phyloP scores from a whole-genome alignment of 2,888 invertebrate genomes.

The Aricia artaxerxes region DNA sequence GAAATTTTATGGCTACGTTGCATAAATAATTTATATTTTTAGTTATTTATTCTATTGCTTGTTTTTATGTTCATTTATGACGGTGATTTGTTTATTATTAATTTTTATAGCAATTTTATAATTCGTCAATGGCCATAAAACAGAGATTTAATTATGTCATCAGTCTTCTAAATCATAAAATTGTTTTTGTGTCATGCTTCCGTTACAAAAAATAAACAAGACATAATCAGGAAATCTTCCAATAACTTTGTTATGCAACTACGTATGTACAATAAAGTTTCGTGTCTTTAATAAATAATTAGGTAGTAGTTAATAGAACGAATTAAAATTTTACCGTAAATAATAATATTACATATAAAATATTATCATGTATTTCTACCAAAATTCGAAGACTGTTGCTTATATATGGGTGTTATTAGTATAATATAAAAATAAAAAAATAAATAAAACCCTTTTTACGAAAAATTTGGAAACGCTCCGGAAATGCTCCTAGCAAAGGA shows the following conservation, averaged over 20 bases:
- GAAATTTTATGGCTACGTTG: neutral
- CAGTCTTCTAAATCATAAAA: neutral
- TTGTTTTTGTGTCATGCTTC: neutral
- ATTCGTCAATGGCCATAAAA: constrained; percentile 7
- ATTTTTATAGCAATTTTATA: neutral
- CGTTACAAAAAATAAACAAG: constrained; percentile 5
- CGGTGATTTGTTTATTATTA: constrained; percentile 1
- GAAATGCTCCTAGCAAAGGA: too few relatives aligned
- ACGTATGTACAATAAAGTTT: neutral
- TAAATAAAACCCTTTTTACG: too few relatives aligned
- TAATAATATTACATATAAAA: too few relatives aligned
- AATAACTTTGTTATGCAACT: neutral
- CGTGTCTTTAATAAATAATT: too few relatives aligned
- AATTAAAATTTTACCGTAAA: too few relatives aligned
- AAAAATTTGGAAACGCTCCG: too few relatives aligned
- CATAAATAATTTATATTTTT: neutral
- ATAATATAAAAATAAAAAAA: too few relatives aligned
- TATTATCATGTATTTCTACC: too few relatives aligned
- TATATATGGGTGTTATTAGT: too few relatives aligned
- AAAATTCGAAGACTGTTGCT: too few relatives aligned
- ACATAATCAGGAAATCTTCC: neutral
- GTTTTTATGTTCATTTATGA: constrained; percentile 4
- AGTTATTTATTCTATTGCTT: constrained; percentile 8
- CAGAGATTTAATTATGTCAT: neutral
- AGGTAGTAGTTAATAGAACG: too few relatives aligned